A percentile compares a stretch with the other conserved stretches of the same genome.
phyloP scores from a whole-genome alignment of 2,113 vertebrate species.

The Sciurus niger region DNA sequence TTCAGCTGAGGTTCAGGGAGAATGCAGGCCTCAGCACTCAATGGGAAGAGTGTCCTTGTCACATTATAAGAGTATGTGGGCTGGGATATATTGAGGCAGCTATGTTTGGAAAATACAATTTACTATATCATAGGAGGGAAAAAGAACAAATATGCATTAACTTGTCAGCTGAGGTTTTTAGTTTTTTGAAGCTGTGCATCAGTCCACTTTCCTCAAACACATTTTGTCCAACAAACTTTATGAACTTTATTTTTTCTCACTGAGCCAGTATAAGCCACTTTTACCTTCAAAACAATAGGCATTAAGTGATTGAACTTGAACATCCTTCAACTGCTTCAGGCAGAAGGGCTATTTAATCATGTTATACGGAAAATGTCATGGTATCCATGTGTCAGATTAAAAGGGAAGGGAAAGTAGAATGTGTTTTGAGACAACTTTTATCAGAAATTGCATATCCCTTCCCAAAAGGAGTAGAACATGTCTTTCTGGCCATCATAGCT shows the following conservation, averaged over 20 bases:
- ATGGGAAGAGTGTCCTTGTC: neutral
- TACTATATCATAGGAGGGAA: neutral
- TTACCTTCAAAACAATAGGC: constrained; percentile 19
- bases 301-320: neutral
- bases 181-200: neutral
- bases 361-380: neutral
- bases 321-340: neutral
- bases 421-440: neutral
- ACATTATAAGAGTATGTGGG: neutral
- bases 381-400: neutral
- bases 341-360: neutral
- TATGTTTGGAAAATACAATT: constrained; percentile 42
- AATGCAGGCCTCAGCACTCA: neutral
- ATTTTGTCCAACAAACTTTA: constrained; percentile 17
- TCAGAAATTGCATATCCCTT: neutral
- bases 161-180: neutral
- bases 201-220: neutral
- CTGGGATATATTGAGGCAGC: neutral
- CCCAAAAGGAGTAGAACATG: neutral
- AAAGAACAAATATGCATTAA: neutral
- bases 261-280: neutral
- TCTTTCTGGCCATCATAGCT: neutral
- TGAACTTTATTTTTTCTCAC: constrained; percentile 10
- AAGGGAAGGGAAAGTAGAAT: neutral
- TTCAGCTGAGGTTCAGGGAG: neutral